Evolutionary conservation across 1,140 invertebrate species (phyloP).

Genomic region (Bombus polaris): DNA sequence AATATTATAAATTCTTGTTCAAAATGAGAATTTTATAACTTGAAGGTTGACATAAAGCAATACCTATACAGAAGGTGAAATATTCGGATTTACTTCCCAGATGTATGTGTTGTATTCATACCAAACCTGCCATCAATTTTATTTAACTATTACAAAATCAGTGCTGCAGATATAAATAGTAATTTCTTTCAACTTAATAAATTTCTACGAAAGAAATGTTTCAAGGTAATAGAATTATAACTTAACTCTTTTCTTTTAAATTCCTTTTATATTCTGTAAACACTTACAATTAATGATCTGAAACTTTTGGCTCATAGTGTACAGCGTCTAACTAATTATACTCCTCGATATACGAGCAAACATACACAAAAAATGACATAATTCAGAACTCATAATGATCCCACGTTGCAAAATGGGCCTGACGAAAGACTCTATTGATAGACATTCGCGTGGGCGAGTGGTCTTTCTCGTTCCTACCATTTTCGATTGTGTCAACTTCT

Average conservation of each 20-base stretch:
- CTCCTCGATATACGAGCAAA: background rate
- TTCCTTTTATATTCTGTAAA: background rate
- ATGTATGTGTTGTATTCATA: too few relatives aligned
- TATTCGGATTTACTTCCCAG: too few relatives aligned
- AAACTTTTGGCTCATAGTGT: background rate
- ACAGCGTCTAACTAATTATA: too few relatives aligned
- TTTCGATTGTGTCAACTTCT: conserved; percentile 13
- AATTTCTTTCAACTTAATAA: background rate
- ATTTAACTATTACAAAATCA: background rate
- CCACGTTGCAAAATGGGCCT: conserved; percentile 71
- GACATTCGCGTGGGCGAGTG: conserved; percentile 64
- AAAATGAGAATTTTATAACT: background rate
- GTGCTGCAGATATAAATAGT: background rate
- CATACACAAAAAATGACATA: conserved; percentile 13
- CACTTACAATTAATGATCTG: background rate
- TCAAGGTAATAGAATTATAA: background rate
- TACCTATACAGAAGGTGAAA: too few relatives aligned
- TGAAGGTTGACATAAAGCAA: too few relatives aligned
- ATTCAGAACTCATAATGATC: conserved; percentile 68
- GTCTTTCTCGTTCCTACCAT: conserved; percentile 17
- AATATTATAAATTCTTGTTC: background rate
- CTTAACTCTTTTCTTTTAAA: background rate
- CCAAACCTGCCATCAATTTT: too few relatives aligned
- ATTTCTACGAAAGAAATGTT: too few relatives aligned
- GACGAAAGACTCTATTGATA: conserved; percentile 78